Base-by-base conservation (phyloP, 2,888 invertebrate species). In the Acronicta alni region DNA sequence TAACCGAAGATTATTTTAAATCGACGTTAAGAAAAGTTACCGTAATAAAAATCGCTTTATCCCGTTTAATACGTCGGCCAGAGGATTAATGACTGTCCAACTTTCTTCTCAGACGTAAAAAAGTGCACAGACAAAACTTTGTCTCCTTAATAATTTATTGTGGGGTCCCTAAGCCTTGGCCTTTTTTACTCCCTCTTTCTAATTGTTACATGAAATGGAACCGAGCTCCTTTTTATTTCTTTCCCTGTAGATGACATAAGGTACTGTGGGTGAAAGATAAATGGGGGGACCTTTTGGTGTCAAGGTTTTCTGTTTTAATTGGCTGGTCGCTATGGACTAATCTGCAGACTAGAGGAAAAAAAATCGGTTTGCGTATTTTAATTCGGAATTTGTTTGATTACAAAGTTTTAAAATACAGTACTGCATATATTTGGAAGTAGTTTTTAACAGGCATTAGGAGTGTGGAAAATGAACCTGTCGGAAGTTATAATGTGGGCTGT, bases 121-220 rank as follows among this genome's bases (percentile, higher is more conserved):
- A 81, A 75, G 59, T 54, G 67, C 35, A 72, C 66, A 79, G 79
- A 79, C 83, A 71, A 84, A 86, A 86, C 79, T 88, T 88, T 83
- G 85, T 87, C 85, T 85, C 75, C 79, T 84, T 83, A 85, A 84
- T 86, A 88, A 89, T 88, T 87, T 89, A 88, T 88, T 82, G 84
- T 78, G 72, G 75, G 75, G 65, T 74, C 79, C 73, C 75, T 81
- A 71, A 79, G 77, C 73, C 76, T 74, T 74, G 68, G 68, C 57
- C 80, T 79, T 86, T 86, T 87, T 84, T 82, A 75, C 77, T 75
- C 73, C 64, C 77, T 68, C 72, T 74, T 74, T 82, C 84, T 89
- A 88, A 88, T 87, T 87, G 87, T 87, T 81, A 87, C 87, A 85
- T 77, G 83, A 75, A 84, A 82, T 78, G 77, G 80, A 77, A 80